Evolutionary conservation across 2,797 vertebrate species (phyloP), one percentile per base, ranked within the genome.

Genomic region (Myotis pilosus): DNA sequence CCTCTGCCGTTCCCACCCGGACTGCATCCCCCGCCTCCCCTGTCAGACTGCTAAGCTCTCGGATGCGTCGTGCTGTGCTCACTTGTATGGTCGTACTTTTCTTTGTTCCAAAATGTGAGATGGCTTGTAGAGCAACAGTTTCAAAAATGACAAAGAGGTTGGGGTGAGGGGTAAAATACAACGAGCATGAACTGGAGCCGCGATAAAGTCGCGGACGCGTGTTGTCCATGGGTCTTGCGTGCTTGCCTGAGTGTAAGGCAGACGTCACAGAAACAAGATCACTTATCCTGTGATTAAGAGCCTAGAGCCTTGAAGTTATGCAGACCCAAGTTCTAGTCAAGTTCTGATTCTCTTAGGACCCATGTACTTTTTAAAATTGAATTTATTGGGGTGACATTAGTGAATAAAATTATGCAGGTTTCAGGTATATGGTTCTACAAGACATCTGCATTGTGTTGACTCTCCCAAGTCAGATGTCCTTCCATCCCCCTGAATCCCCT

Each of bases 191-290:
- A 20, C 9, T 0, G 28, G 69, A 71, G 19, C 38, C 12, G 9
- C 44, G n/a, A 4, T 13, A 17, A 4, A 13, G 17, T 2, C 13
- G 13, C 10, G 0, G 12, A 0, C 1, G 0, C 2, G 0, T 7
- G 0, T 1, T 4, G 2, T 38, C 41, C 0, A 0, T 30, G 25
- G 69, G 47, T 41, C 81, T 28, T 7, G 20, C 6, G 9, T 60
- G 6, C 25, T 22, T 6, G 8, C 17, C 22, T 5, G 9, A 5
- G 44, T 44, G 20, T 5, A 19, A 33, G 1, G 20, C n/a, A 11
- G 6, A 30, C 33, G 1, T 5, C 15, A 4, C 23, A 25, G 41
- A 13, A 49, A 20, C 25, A 4, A 8, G 7, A 1, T 20, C 3
- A 0, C 12, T 28, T 17, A 1, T 47, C 38, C 2, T 4, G 66